Conservation (phyloP, 1,140 invertebrate genomes). For the Drosophila trapezifrons region DNA sequence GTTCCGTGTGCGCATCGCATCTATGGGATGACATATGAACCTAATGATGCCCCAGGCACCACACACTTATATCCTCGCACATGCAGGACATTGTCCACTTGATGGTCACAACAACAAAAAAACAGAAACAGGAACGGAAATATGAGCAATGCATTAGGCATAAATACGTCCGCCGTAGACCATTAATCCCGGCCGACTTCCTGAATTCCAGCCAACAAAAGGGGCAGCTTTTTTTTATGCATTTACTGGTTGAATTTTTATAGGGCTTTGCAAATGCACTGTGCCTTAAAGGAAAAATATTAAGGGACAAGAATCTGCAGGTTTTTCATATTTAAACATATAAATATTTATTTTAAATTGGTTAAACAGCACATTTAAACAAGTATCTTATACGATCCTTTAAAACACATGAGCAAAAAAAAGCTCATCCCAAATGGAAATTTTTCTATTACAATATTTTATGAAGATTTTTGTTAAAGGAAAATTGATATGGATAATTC, state of each 20-base stretch:
- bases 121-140: conserved; percentile 20
- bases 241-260: neutral
- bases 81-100: conserved; percentile 51
- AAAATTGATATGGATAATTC: neutral
- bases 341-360: neutral
- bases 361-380: neutral
- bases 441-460: neutral
- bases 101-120: conserved; percentile 30
- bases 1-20: conserved; percentile 53
- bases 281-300: too few relatives aligned
- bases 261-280: neutral
- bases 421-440: rapidly evolving
- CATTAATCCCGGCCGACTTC: conserved; percentile 31
- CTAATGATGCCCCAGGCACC: conserved; percentile 65
- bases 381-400: too few relatives aligned
- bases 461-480: neutral
- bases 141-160: conserved; percentile 29
- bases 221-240: neutral
- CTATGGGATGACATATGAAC: conserved; percentile 69
- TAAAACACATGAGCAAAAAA: too few relatives aligned
- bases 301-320: neutral
- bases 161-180: conserved; percentile 42
- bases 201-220: conserved; percentile 16
- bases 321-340: neutral
- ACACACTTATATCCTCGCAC: neutral